Evolutionary conservation across 2,113 vertebrate genomes (phyloP).

Genomic region (Corythornis cristatus): DNA sequence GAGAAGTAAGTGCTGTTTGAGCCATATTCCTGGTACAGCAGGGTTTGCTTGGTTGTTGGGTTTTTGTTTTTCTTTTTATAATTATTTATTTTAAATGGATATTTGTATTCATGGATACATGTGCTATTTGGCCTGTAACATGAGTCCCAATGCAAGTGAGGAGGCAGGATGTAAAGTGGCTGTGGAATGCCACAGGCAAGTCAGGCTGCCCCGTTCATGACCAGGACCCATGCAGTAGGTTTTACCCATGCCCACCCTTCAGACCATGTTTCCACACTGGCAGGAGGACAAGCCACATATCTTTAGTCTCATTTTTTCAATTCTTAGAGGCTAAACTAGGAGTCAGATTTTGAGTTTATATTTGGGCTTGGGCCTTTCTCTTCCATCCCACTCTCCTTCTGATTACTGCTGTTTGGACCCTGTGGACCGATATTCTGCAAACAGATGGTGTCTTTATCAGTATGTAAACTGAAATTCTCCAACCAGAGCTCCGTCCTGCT

Average conservation of each 20-base stretch:
- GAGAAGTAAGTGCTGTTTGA: not conserved
- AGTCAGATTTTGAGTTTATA: not conserved
- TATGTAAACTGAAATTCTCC: not conserved
- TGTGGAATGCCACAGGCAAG: fast-evolving
- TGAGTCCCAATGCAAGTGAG: not conserved
- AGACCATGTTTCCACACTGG: fast-evolving
- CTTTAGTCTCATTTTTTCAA: not conserved
- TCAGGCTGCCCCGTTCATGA: not conserved
- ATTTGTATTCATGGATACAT: not conserved
- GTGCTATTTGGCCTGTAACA: not conserved
- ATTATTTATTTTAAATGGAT: not conserved
- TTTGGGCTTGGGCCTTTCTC: not conserved
- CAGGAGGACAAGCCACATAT: not conserved
- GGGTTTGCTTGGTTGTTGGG: not conserved
- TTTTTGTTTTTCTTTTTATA: not conserved
- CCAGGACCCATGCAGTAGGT: fast-evolving
- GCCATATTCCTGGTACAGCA: not conserved
- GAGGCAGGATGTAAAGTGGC: not conserved
- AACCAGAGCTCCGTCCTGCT: not conserved
- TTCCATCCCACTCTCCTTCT: not conserved
- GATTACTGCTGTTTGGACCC: not conserved
- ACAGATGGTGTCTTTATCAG: not conserved
- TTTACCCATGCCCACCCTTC: not conserved
- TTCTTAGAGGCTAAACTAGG: not conserved
- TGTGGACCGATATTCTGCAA: not conserved